Base-by-base conservation (phyloP, 2,113 vertebrate species). In the Oxyruncus cristatus region DNA sequence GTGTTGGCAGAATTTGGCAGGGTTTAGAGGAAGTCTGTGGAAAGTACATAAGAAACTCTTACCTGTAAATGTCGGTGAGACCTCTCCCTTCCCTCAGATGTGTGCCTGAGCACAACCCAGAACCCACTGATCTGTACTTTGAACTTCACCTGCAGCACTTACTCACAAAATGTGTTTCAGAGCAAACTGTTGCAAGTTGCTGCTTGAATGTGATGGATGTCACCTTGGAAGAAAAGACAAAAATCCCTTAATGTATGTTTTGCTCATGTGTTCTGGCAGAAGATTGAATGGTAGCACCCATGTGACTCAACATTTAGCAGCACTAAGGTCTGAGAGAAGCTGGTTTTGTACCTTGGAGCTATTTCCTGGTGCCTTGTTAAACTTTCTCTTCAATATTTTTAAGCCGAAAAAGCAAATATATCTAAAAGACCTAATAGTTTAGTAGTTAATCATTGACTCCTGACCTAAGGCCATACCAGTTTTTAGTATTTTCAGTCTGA, bases 1-100 rank as follows among this genome's bases (percentile, higher is more conserved):
- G 76, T 49, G 61, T 32, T 95, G 97, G 97, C 88, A 77, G 44
- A 70, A 21, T 10, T 33, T 74, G 92, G 91, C 91, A 63, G 47
- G 32, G 44, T 23, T 88, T 77, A 70, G 50, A 86, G 89, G 95
- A 96, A 95, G 66, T 78, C 73, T 61, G 33, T 75, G 78, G 26
- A 68, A 91, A 95, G 62, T 2, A 71, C 55, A 49, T 4, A 49
- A 83, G 82, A 67, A 88, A 12, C 27, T 72, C 59, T 77, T 83
- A 30, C 52, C 62, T 74, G 74, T 39, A 52, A 79, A 75, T 80
- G 84, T 49, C 78, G 66, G 73, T 6, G 52, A 53, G 71, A 72
- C 46, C 73, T 95, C 37, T 89, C 67, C 84, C 76, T 65, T 32
- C 41, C 22, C 26, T 73, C 49, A 27, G 55, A 52, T 62, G 44